Evolutionary conservation across 2,113 vertebrate species (phyloP).

Genomic region (Urocolius indicus): DNA sequence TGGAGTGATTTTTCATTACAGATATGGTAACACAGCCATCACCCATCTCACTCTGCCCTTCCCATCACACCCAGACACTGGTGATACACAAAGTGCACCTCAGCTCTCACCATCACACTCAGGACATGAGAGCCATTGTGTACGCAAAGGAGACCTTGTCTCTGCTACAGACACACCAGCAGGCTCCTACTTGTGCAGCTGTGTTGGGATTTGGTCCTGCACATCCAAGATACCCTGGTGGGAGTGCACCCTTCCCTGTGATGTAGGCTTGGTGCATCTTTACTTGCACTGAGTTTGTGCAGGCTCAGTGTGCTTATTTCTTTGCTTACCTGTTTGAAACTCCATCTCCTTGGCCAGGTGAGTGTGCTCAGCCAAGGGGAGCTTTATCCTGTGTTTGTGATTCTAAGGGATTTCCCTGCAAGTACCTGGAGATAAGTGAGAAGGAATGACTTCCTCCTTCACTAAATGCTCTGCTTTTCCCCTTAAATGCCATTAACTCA

Average conservation of each 20-base stretch:
- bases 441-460: background rate
- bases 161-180: rapidly evolving
- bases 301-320: background rate
- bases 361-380: background rate
- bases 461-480: background rate
- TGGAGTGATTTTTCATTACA: too few relatives aligned
- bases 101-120: rapidly evolving
- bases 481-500: background rate
- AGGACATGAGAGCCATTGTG: rapidly evolving
- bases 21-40: background rate
- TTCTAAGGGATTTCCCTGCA: background rate
- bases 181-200: background rate
- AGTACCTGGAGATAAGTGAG: rapidly evolving
- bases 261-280: background rate
- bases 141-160: background rate
- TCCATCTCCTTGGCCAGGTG: background rate
- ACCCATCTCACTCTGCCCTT: rapidly evolving
- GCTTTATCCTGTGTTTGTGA: background rate
- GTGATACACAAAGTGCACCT: rapidly evolving
- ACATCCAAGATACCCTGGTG: rapidly evolving
- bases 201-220: background rate
- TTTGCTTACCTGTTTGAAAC: background rate
- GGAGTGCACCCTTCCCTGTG: rapidly evolving
- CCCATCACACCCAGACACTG: background rate
- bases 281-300: background rate